Percentiles rank a stretch among this genome's conserved stretches.
Evolutionary conservation across 2,113 vertebrate species (phyloP).

Genomic region (Tor tambroides): DNA sequence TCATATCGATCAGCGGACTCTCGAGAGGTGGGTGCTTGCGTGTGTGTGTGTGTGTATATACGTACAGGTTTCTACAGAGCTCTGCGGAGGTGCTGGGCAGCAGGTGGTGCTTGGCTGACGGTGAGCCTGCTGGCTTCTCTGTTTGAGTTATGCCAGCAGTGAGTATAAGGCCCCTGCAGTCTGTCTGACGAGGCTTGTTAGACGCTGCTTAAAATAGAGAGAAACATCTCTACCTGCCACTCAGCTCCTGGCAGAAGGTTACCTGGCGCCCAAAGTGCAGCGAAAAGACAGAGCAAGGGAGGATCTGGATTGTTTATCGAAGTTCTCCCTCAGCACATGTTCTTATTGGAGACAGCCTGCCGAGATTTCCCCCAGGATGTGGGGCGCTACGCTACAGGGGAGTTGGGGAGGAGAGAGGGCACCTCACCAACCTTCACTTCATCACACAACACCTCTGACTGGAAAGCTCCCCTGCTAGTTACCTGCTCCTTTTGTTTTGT

Average conservation of each 20-base stretch:
- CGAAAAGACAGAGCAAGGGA: constrained; percentile 51
- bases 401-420: neutral
- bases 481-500: constrained; percentile 34
- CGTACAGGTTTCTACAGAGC: neutral
- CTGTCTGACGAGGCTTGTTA: constrained; percentile 70
- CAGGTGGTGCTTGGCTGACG: constrained; percentile 49
- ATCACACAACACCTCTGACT: constrained; percentile 50
- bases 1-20: constrained; percentile 48
- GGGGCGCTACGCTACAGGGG: neutral
- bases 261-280: constrained; percentile 44
- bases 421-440: constrained; percentile 31
- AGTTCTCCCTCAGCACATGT: constrained; percentile 49
- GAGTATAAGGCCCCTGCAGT: constrained; percentile 60
- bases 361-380: constrained; percentile 53
- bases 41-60: neutral
- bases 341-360: constrained; percentile 56
- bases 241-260: constrained; percentile 70
- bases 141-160: constrained; percentile 50
- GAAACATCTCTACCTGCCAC: constrained; percentile 73
- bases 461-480: constrained; percentile 37
- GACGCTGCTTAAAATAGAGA: constrained; percentile 63
- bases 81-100: neutral
- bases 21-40: neutral
- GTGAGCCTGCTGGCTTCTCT: constrained; percentile 48
- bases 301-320: constrained; percentile 48